Evolutionary conservation across 2,888 invertebrate genomes (phyloP).

Genomic region (Euclidia mi): DNA sequence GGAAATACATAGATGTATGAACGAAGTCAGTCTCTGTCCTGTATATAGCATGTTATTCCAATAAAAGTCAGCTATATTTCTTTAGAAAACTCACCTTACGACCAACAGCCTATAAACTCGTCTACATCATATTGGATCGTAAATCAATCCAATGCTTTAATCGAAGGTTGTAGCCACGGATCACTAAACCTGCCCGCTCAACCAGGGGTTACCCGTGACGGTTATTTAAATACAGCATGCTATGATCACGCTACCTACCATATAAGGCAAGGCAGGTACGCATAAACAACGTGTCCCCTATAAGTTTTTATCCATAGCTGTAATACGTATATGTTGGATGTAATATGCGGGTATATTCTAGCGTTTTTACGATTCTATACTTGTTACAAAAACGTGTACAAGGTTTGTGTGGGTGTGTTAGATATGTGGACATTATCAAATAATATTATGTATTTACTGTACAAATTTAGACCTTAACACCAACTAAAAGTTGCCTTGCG

Average conservation of each 20-base stretch:
- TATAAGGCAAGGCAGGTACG: background rate
- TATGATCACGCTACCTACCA: slow-evolving; percentile 14
- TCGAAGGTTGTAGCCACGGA: background rate
- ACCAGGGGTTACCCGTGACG: background rate
- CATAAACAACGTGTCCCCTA: slow-evolving; percentile 5
- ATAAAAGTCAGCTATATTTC: too few species aligned
- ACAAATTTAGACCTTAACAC: too few species aligned
- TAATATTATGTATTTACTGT: too few species aligned
- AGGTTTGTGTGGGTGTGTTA: too few species aligned
- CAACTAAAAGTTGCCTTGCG: too few species aligned
- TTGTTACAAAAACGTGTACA: background rate
- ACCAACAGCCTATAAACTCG: background rate
- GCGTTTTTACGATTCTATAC: slow-evolving; percentile 1
- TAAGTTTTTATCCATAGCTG: slow-evolving; percentile 2
- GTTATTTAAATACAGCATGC: slow-evolving; percentile 2
- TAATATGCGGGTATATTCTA: slow-evolving; percentile 14
- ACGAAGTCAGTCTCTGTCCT: too few species aligned
- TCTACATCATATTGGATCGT: background rate
- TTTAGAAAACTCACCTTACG: too few species aligned
- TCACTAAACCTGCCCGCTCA: background rate
- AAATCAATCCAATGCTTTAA: background rate
- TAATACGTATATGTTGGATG: background rate
- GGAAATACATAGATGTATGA: too few species aligned
- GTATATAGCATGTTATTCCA: too few species aligned
- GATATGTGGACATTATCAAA: too few species aligned